A percentile compares a stretch with the other conserved stretches of the same genome.
phyloP scores from a whole-genome alignment of 35 echinoderm and acorn worm genomes.

The Diadema setosum region DNA sequence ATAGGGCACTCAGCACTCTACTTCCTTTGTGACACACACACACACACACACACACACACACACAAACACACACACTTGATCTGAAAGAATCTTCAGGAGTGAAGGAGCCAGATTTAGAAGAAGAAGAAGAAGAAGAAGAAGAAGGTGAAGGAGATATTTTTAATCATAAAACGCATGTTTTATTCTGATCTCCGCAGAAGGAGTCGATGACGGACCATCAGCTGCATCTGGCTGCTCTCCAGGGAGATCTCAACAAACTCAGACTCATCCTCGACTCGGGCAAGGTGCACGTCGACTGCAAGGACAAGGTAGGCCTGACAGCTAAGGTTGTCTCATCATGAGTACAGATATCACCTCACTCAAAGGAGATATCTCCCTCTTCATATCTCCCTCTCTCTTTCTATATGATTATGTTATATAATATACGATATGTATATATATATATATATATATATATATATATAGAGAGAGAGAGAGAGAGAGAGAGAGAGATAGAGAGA shows the following conservation, averaged over 20 bases:
- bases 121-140: too few species aligned
- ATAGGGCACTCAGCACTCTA: background rate
- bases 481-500: too few species aligned
- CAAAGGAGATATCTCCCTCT: too few species aligned
- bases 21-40: background rate
- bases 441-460: too few species aligned
- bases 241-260: slow-evolving; percentile 70
- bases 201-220: slow-evolving; percentile 87
- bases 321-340: too few species aligned
- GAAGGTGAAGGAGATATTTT: too few species aligned
- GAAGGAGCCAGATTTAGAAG: too few species aligned
- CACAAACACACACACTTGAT: background rate
- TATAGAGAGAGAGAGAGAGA: too few species aligned
- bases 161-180: background rate
- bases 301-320: slow-evolving; percentile 91
- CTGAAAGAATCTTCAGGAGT: background rate
- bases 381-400: too few species aligned
- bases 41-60: background rate
- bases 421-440: too few species aligned
- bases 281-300: slow-evolving; percentile 84
- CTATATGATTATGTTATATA: too few species aligned
- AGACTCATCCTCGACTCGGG: slow-evolving; percentile 53
- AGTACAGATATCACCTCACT: too few species aligned
- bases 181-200: slow-evolving; percentile 45
- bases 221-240: slow-evolving; percentile 79